Evolutionary conservation across 2,113 vertebrate species (phyloP).

Genomic region (Cyprinodon variegatus): DNA sequence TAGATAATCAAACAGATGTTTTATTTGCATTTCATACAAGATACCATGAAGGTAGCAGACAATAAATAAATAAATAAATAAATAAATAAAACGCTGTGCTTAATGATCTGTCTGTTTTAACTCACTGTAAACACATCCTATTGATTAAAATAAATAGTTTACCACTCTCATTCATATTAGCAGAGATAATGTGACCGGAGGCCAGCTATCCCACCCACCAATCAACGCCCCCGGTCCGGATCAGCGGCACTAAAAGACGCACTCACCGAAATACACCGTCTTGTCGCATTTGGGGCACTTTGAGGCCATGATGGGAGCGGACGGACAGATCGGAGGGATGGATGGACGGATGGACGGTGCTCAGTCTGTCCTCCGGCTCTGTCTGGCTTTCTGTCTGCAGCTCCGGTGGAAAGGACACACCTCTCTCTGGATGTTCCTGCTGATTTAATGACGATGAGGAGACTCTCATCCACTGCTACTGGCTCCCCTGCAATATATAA

Average conservation of each 20-base stretch:
- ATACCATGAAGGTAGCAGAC: not conserved
- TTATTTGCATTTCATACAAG: not conserved
- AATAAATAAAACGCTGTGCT: too few relatives aligned
- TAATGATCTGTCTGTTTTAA: not conserved
- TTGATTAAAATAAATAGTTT: not conserved
- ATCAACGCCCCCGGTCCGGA: not conserved
- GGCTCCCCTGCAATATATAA: not conserved
- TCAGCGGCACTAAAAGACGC: not conserved
- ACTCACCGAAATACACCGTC: conserved; percentile 79
- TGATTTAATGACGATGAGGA: conserved; percentile 15
- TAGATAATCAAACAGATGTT: not conserved
- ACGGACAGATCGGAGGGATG: not conserved
- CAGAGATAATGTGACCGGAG: not conserved
- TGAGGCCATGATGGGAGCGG: conserved; percentile 69
- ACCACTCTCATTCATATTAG: not conserved
- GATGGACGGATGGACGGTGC: not conserved
- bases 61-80: not conserved
- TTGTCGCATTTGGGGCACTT: conserved; percentile 78
- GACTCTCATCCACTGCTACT: conserved; percentile 20
- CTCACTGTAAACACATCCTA: not conserved
- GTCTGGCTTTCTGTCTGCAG: conserved; percentile 13
- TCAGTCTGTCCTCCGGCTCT: not conserved
- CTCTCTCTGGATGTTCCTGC: conserved; percentile 29
- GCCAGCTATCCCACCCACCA: not conserved
- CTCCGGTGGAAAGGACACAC: conserved; percentile 33